phyloP scores from a whole-genome alignment of 2,797 vertebrate genomes.

The Rhinogobio ventralis region DNA sequence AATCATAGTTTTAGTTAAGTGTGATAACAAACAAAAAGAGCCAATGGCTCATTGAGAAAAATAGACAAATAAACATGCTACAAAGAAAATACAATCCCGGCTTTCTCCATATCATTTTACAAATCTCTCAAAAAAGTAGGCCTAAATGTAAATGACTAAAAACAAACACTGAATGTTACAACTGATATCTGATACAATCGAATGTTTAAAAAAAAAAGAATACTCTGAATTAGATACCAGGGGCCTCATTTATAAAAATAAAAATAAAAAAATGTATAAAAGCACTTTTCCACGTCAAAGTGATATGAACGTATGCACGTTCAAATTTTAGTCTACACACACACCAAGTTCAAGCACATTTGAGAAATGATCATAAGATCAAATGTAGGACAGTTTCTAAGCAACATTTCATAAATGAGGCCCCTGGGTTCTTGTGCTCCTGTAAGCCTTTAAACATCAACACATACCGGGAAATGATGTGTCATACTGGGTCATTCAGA shows the following conservation, averaged over 20 bases:
- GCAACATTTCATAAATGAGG: not conserved
- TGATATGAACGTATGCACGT: no score
- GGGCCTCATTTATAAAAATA: not conserved
- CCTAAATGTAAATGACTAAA: not conserved
- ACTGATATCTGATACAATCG: not conserved
- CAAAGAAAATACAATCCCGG: slow-evolving; percentile 61
- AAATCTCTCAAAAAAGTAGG: not conserved
- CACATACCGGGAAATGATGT: not conserved
- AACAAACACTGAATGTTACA: not conserved
- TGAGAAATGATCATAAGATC: not conserved
- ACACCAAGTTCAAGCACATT: not conserved
- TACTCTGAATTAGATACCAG: not conserved
- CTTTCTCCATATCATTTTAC: slow-evolving; percentile 50
- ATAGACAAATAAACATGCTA: slow-evolving; percentile 73
- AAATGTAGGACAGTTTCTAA: not conserved
- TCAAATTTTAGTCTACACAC: no score
- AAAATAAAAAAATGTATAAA: no score
- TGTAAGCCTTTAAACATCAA: not conserved
- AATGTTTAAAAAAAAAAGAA: not conserved
- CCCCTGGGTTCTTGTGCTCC: not conserved
- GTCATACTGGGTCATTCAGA: slow-evolving; percentile 21
- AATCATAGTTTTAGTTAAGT: not conserved
- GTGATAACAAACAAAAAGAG: not conserved
- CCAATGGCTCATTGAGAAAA: slow-evolving; percentile 54
- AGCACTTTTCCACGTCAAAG: not conserved